Conservation (phyloP, 2,797 vertebrate genomes). For the Poeciliopsis paucimaculata region DNA sequence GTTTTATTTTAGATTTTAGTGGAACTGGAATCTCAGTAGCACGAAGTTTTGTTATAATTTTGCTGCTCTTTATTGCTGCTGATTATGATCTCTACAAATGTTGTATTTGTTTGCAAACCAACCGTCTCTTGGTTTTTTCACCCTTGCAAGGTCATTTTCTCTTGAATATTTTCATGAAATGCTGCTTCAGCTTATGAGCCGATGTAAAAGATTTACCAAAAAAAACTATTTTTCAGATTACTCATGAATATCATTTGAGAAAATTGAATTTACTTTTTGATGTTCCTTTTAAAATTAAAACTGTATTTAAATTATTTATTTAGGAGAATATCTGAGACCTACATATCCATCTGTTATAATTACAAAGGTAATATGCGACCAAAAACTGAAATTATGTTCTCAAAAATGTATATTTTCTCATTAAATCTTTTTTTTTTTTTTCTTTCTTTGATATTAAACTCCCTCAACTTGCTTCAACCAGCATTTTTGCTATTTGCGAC, state of each 20-base stretch:
- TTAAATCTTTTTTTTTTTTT: background rate
- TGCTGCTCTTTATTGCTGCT: background rate
- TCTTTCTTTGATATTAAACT: background rate
- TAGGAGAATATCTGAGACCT: background rate
- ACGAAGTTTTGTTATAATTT: background rate
- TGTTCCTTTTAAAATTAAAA: background rate
- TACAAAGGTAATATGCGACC: background rate
- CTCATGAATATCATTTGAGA: background rate
- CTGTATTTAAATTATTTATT: no score
- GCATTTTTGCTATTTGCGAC: constrained; percentile 2
- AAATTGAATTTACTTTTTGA: background rate
- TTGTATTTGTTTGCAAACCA: background rate
- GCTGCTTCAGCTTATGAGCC: background rate
- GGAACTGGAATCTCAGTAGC: background rate
- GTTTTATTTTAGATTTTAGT: background rate
- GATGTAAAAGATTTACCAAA: background rate
- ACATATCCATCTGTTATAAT: background rate
- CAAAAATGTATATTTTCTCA: background rate
- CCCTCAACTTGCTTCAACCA: background rate
- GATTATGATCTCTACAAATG: background rate
- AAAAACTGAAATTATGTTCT: background rate
- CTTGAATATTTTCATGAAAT: background rate
- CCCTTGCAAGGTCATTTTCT: background rate
- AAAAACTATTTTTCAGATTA: background rate
- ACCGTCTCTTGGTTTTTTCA: background rate